phyloP scores from a whole-genome alignment of 2,888 invertebrate genomes.

The Aphodius granarius region DNA sequence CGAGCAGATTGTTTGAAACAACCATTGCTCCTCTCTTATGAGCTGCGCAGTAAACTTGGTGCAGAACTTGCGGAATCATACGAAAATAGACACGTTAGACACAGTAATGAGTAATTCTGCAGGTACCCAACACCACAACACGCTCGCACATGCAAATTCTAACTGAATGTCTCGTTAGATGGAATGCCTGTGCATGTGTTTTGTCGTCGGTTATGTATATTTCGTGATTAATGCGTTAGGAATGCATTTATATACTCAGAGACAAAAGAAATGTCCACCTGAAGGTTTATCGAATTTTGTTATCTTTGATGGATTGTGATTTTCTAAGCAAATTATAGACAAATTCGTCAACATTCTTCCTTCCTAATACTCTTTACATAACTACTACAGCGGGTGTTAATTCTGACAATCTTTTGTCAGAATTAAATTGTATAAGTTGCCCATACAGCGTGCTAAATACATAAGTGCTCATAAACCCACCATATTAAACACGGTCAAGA shows the following conservation, averaged over 20 bases:
- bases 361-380: no score
- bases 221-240: no score
- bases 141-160: background rate
- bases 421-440: no score
- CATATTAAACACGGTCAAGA: constrained; percentile 61
- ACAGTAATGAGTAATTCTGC: background rate
- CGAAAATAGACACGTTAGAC: background rate
- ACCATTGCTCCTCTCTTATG: background rate
- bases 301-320: background rate
- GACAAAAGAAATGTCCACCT: no score
- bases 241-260: no score
- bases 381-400: no score
- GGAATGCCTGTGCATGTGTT: background rate
- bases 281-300: no score
- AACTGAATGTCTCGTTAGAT: constrained; percentile 8
- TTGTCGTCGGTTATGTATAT: background rate
- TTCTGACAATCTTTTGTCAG: no score
- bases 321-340: background rate
- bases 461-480: constrained; percentile 45
- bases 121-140: background rate
- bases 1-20: constrained; percentile 47
- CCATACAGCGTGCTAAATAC: no score
- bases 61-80: background rate
- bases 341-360: no score
- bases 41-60: background rate